Evolutionary conservation across 2,797 vertebrate genomes (phyloP), one percentile per base, ranked within the genome.

Genomic region (Pygocentrus nattereri): DNA sequence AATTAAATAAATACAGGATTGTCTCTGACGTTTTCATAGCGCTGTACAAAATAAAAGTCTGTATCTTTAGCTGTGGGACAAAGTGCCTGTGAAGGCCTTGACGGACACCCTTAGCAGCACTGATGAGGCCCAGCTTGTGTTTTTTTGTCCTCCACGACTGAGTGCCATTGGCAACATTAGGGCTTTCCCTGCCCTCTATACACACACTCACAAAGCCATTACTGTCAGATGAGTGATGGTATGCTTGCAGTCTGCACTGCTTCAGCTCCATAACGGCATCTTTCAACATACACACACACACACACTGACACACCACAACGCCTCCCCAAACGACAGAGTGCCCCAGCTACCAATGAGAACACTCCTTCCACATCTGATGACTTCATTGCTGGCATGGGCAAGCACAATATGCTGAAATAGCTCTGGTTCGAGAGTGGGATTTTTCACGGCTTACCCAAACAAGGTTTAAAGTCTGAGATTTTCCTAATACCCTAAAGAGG

Each of bases 391-490:
- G 91, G 91, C 82, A 52, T 34, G 31, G 61, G 12, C 31, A 73
- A 72, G 49, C 85, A 72, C 72, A 68, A 75, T 82, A 82, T 78
- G 81, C 68, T 72, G 34, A 83, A 69, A 85, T 62, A 70, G 41
- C 68, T 50, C 54, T 87, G 44, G 7, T 44, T 44, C 11, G 78
- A 71, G 52, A 77, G 82, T 73, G 72, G 0, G 34, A 75, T 79
- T 72, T 78, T 84, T 72, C 23, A 75, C 61, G 82, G 90, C 92
- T 93, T 90, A 92, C 89, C 89, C 91, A 91, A 93, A 92, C 90
- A 91, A 90, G 88, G 85, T 83, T 80, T 85, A 79, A 87, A 76
- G 68, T 12, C 62, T 23, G 86, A 87, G 73, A 61, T 82, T 21
- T 80, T 61, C n/a, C 84, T 84, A 79, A 74, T 78, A 82, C 83